Evolutionary conservation across 2,888 invertebrate species (phyloP).

Genomic region (Vesta saturnalis): DNA sequence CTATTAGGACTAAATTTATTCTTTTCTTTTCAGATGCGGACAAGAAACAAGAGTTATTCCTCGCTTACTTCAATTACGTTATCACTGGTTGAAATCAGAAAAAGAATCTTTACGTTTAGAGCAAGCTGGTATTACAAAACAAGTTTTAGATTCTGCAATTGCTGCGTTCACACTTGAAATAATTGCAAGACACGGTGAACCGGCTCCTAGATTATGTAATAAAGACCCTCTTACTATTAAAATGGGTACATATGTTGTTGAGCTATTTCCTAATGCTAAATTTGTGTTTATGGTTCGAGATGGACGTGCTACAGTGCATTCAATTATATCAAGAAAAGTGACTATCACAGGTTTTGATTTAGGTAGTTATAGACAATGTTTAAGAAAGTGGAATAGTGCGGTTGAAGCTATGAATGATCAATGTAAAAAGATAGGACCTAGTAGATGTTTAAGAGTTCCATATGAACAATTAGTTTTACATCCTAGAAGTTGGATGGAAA

Average conservation of each 20-base stretch:
- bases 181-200: constrained; percentile 95
- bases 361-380: constrained; percentile 91
- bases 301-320: constrained; percentile 98
- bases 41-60: constrained; percentile 98
- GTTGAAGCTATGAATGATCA: constrained; percentile 95
- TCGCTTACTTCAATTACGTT: constrained; percentile 92
- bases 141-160: constrained; percentile 93
- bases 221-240: constrained; percentile 98
- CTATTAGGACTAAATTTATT: constrained; percentile 28
- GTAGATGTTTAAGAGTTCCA: constrained; percentile 86
- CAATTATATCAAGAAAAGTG: constrained; percentile 92
- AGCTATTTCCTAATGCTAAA: constrained; percentile 97
- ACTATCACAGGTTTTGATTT: constrained; percentile 85
- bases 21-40: constrained; percentile 76
- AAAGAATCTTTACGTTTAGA: constrained; percentile 90
- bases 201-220: constrained; percentile 95
- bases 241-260: constrained; percentile 93
- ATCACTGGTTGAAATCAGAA: constrained; percentile 95
- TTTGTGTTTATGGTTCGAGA: constrained; percentile 99
- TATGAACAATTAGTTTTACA: constrained; percentile 98
- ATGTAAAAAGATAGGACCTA: constrained; percentile 82
- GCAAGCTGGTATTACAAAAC: constrained; percentile 93
- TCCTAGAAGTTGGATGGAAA: constrained; percentile 88
- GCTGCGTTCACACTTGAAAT: constrained; percentile 97
- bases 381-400: constrained; percentile 97